Percentiles rank a stretch among this genome's conserved stretches.
phyloP scores from a whole-genome alignment of 2,113 vertebrate species.

The Pangasianodon hypophthalmus region DNA sequence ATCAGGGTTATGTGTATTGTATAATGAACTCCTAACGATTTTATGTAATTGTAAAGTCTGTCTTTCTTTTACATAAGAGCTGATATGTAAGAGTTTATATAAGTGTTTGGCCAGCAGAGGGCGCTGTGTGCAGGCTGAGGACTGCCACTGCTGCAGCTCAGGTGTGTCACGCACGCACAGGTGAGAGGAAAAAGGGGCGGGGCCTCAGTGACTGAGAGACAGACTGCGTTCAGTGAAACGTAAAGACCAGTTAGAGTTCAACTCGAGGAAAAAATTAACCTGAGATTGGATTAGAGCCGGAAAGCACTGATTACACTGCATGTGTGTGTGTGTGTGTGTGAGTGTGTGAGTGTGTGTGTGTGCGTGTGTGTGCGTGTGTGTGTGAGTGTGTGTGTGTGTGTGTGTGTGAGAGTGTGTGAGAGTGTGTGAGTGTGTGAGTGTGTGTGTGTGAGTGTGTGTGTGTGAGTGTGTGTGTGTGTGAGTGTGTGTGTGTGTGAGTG shows the following conservation, averaged over 20 bases:
- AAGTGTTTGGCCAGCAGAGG: conserved; percentile 4
- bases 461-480: too few relatives aligned
- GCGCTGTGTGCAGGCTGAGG: not conserved
- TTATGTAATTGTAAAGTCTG: not conserved
- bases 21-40: not conserved
- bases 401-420: too few relatives aligned
- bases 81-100: not conserved
- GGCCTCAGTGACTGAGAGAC: not conserved
- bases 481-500: too few relatives aligned
- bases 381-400: too few relatives aligned
- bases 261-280: not conserved
- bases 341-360: too few relatives aligned
- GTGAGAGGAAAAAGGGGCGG: not conserved
- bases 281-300: not conserved
- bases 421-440: too few relatives aligned
- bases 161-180: not conserved
- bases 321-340: too few relatives aligned
- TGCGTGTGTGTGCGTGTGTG: too few relatives aligned
- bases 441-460: too few relatives aligned
- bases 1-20: not conserved
- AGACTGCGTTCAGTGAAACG: not conserved
- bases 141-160: not conserved
- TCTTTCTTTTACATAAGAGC: not conserved
- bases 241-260: not conserved
- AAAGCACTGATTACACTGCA: too few relatives aligned